phyloP scores from a whole-genome alignment of 2,888 invertebrate species.

The Melanostoma mellinum region DNA sequence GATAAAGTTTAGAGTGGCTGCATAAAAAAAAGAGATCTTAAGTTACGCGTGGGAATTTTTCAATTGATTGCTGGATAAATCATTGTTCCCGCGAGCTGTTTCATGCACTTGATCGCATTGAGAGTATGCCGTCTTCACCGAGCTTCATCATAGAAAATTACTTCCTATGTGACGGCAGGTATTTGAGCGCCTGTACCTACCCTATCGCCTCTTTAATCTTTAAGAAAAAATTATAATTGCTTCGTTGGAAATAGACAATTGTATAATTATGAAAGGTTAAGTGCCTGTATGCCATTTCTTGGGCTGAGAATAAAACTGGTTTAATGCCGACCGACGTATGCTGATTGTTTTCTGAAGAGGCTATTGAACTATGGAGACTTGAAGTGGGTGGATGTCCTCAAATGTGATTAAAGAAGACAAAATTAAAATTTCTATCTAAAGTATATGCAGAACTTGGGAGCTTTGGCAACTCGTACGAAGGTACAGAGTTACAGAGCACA shows the following conservation, averaged over 20 bases:
- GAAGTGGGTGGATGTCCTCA: slow-evolving; percentile 11
- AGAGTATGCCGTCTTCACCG: slow-evolving; percentile 22
- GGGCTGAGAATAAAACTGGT: slow-evolving; percentile 16
- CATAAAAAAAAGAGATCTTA: slow-evolving; percentile 2
- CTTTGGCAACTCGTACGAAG: too few species aligned
- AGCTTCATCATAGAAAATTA: slow-evolving; percentile 33
- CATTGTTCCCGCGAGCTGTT: slow-evolving; percentile 38
- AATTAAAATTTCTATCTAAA: too few species aligned
- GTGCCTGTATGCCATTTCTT: not conserved
- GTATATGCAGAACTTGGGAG: too few species aligned
- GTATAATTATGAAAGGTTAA: slow-evolving; percentile 46
- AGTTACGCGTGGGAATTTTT: slow-evolving; percentile 62
- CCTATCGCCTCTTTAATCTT: slow-evolving; percentile 2
- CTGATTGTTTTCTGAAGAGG: slow-evolving; percentile 13
- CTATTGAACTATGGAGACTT: slow-evolving; percentile 31
- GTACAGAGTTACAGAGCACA: too few species aligned
- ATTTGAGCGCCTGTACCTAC: slow-evolving; percentile 1
- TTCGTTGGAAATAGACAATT: slow-evolving; percentile 43
- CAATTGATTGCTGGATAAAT: slow-evolving; percentile 63
- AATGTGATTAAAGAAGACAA: too few species aligned
- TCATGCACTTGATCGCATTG: slow-evolving; percentile 45
- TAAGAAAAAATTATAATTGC: slow-evolving; percentile 37
- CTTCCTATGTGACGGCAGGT: slow-evolving; percentile 39
- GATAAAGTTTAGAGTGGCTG: too few species aligned
- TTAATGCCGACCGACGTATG: slow-evolving; percentile 10